A percentile compares a stretch with the other conserved stretches of the same genome.
Conservation (phyloP, 2,888 invertebrate species). For the Acanthosepion esculentum region DNA sequence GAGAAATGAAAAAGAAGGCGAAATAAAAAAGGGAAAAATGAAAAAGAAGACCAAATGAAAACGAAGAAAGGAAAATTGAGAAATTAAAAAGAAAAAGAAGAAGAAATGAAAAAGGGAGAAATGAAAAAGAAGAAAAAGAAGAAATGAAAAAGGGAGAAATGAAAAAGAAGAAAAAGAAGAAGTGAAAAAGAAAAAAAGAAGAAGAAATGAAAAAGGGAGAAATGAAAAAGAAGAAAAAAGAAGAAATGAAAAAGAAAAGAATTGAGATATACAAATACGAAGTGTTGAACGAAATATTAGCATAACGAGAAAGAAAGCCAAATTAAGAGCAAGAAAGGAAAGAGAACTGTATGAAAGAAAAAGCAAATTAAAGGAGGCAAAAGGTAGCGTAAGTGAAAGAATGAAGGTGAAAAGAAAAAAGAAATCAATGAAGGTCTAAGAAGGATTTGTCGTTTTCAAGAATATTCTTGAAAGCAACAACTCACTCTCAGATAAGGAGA, state of each 20-base stretch:
- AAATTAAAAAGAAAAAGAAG: background rate
- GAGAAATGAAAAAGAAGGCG: background rate
- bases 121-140: too few relatives aligned
- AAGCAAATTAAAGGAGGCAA: too few relatives aligned
- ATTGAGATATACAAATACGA: background rate
- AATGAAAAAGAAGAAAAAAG: background rate
- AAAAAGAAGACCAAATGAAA: too few relatives aligned
- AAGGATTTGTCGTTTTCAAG: too few relatives aligned
- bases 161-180: background rate
- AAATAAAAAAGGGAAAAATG: background rate
- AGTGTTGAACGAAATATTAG: too few relatives aligned
- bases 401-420: too few relatives aligned
- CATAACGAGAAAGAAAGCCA: too few relatives aligned
- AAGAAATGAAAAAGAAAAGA: background rate
- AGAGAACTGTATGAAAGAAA: constrained; percentile 42
- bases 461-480: too few relatives aligned
- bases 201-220: background rate
- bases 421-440: too few relatives aligned
- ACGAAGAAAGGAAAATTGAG: too few relatives aligned
- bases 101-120: background rate
- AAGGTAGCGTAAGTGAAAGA: too few relatives aligned
- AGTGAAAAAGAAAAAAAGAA: background rate
- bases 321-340: background rate
- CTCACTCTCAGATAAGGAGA: too few relatives aligned
- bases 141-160: background rate